Conservation (phyloP, 2,113 vertebrate genomes). For the Petroica traversi region DNA sequence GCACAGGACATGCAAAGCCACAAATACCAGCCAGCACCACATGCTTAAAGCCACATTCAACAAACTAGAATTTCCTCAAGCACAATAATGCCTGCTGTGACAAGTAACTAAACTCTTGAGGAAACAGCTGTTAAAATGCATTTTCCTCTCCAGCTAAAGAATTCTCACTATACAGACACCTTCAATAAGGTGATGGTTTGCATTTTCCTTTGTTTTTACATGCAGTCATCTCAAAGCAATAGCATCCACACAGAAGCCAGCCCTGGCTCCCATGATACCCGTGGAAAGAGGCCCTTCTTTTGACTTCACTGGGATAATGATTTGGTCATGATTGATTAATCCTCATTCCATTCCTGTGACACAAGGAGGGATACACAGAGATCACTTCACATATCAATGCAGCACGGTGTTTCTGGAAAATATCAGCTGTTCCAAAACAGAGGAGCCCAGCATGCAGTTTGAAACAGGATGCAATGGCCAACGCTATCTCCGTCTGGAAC, state of each 20-base stretch:
- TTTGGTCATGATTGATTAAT: background rate
- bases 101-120: background rate
- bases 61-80: background rate
- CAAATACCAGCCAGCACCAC: background rate
- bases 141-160: background rate
- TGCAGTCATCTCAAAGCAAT: background rate
- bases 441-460: background rate
- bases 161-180: background rate
- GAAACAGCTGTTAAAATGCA: background rate
- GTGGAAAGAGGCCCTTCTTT: background rate
- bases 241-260: background rate
- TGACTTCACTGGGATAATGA: background rate
- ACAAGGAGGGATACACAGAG: background rate
- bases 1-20: background rate
- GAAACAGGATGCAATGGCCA: background rate
- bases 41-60: background rate
- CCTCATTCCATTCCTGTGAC: conserved; percentile 32
- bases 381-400: background rate
- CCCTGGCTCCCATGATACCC: background rate
- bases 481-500: background rate
- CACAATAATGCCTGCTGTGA: background rate
- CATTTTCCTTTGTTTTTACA: background rate
- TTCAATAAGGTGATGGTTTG: background rate
- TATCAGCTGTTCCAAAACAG: background rate
- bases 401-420: conserved; percentile 13